Evolutionary conservation across 1,140 invertebrate species (phyloP), one percentile per base, ranked within the genome.

Genomic region (Elysia chlorotica): DNA sequence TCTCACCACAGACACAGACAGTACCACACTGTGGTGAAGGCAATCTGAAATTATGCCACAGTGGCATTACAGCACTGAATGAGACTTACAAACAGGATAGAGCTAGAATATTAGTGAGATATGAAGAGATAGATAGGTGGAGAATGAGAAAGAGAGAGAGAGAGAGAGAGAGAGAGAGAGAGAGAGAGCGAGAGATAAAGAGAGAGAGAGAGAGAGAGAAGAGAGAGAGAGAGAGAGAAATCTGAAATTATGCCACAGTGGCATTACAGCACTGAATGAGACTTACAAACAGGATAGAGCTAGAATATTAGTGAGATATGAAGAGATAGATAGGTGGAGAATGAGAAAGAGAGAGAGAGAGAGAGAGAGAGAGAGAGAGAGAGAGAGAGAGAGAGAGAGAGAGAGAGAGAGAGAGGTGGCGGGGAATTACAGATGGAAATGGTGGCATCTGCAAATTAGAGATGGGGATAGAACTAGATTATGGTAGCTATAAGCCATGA

Each of bases 151-250:
- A 25, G 56, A 6, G 10, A 59, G 56, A 59, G 56, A 17, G 25
- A 59, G 56, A 59, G 56, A 25, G 62, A 17, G 23, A 23, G 62
- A 65, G 62, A 23, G 25, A 65, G 31, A 31, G 14, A 14, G 62
- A 65, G 33, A 23, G 31, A 65, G 62, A 36, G 14, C 10, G 31
- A 17, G 23, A 23, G 62, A 28, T 5, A 23, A 17, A 17, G 23
- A 35, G 14, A 23, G 62, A 35, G 33, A 65, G 62, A 17, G 62
- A 35, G 62, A 23, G 14, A 23, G 62, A 65, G 33, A 36, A 65
- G 62, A 28, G 25, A 28, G 57, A 59, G 57, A 59, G 57, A 59
- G 57, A 28, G 25, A 59, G 57, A 59, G 57, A 28, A 25, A 59
- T 14, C 14, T 10, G 25, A 25, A 59, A 23, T 14, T 14, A 36